These are phyloP conservation scores for Synaphobranchus kaupii DNA, from an alignment of 2,797 vertebrate species.

Conservation along the genomic window DNA sequence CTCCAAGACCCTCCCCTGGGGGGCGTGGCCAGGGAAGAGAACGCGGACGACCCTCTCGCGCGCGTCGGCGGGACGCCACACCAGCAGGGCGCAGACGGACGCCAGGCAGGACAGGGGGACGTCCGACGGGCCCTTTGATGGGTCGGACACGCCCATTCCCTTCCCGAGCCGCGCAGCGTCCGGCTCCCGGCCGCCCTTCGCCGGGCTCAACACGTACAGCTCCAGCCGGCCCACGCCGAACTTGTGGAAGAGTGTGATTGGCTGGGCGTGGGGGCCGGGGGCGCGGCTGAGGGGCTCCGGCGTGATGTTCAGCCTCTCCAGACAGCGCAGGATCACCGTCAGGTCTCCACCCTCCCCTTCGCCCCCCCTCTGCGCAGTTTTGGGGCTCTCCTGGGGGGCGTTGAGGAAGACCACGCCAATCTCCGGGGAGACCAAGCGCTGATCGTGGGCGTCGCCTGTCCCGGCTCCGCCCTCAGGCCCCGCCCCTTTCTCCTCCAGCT, in stretches of 20 bases:
- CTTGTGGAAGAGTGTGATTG: constrained; percentile 88
- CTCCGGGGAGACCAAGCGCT: constrained; percentile 85
- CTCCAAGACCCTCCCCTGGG: constrained; percentile 83
- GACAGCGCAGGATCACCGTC: constrained; percentile 68
- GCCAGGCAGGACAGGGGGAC: constrained; percentile 71
- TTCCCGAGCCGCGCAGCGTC: constrained; percentile 72
- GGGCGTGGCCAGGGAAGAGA: constrained; percentile 89
- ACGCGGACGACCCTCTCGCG: constrained; percentile 86
- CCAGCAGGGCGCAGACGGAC: constrained; percentile 84
- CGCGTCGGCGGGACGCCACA: constrained; percentile 86
- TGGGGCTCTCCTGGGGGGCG: constrained; percentile 63
- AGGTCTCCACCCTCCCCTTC: constrained; percentile 75
- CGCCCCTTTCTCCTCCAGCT: constrained; percentile 63
- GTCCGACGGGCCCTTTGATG: constrained; percentile 56
- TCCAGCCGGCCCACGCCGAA: constrained; percentile 93
- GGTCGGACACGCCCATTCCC: background rate
- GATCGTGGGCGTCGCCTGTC: constrained; percentile 72
- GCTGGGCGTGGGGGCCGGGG: constrained; percentile 64
- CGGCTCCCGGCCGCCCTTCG: constrained; percentile 77
- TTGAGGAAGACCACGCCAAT: constrained; percentile 91
- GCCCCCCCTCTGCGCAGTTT: constrained; percentile 55
- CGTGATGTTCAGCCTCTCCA: constrained; percentile 76
- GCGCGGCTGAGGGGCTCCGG: constrained; percentile 73
- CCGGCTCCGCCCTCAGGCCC: constrained; percentile 39
- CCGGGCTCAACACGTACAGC: constrained; percentile 86